These are phyloP conservation scores for Rhynchomys soricoides DNA, from an alignment of 2,113 vertebrate species.

Conservation along the genomic window DNA sequence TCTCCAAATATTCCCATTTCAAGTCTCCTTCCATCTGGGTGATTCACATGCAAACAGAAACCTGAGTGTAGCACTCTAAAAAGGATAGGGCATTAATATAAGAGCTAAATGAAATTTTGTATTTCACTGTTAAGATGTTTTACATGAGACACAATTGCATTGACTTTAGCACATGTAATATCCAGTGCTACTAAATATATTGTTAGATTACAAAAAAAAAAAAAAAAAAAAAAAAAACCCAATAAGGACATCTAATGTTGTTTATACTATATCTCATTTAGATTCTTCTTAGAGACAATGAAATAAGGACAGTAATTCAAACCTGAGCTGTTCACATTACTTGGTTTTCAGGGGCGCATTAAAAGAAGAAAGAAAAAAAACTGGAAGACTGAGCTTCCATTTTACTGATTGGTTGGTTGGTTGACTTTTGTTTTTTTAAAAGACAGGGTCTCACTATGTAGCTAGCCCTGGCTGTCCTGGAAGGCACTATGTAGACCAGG, in stretches of 20 bases:
- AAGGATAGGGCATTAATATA: not conserved
- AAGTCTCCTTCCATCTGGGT: not conserved
- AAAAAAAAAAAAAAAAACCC: not conserved
- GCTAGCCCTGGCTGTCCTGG: not conserved
- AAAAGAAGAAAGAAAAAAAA: not conserved
- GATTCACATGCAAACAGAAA: slow-evolving; percentile 41
- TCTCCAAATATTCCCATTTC: not conserved
- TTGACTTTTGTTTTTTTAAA: not conserved
- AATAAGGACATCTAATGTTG: slow-evolving; percentile 12
- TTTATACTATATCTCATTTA: not conserved
- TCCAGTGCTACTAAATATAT: not conserved
- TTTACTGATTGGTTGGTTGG: not conserved
- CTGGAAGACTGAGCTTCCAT: not conserved
- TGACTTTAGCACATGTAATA: not conserved
- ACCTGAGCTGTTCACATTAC: slow-evolving; percentile 29
- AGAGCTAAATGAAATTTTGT: not conserved
- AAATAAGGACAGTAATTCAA: not conserved
- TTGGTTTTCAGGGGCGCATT: not conserved
- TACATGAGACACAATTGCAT: slow-evolving; percentile 17
- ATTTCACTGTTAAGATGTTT: not conserved
- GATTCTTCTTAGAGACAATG: not conserved
- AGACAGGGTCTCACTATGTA: not conserved
- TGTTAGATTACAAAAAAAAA: not conserved
- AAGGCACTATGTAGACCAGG: not conserved
- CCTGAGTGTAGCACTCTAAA: not conserved